Evolutionary conservation across 1,140 invertebrate genomes (phyloP), one percentile per base, ranked within the genome.

Genomic region (Lepidurus apus): DNA sequence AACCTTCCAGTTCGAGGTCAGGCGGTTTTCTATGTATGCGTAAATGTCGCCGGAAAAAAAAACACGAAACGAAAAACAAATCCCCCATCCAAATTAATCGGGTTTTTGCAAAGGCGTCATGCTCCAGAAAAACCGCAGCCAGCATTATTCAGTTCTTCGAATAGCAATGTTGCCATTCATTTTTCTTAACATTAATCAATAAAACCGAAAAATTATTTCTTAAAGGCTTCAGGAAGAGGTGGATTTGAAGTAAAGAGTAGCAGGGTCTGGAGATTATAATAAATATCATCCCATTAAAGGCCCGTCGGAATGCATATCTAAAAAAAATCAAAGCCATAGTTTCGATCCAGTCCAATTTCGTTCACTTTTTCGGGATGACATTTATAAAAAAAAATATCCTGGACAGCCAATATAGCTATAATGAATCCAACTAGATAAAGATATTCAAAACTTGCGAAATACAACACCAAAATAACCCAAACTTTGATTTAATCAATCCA

Each of bases 1-100:
- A 91, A 89, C 96, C 96, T 91, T 98, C 96, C 89, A 99, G 90
- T 90, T 98, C 96, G 88, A 98, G 91, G 89, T 98, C 96, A 77
- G 89, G 86, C 80, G 85, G 85, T 82, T 87, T 87, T 84, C 87
- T 87, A 80, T 74, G 81, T 80, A 26, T 77, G 76, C 17, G 26
- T 65, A 78, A 78, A 65, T 17, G 44, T 78, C 47, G 10, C 43
- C 47, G n/a, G 4, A 13, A 76, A 10, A 65, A 78, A 42, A 65
- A 75, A 75, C 24, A 79, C 21, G 43, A 79, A 79, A 74, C 75
- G 17, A 45, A 47, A 21, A 8, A 78, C 34, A 78, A 74, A 44
- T 24, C 34, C 42, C 21, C 43, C 26, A 21, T 47, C 53, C 24
- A 74, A 78, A 74, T 42, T 74, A 78, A 65, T 65, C n/a, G 53